Evolutionary conservation across 2,888 invertebrate species (phyloP), one percentile per base, ranked within the genome.

Genomic region (Prenolepis imparis): DNA sequence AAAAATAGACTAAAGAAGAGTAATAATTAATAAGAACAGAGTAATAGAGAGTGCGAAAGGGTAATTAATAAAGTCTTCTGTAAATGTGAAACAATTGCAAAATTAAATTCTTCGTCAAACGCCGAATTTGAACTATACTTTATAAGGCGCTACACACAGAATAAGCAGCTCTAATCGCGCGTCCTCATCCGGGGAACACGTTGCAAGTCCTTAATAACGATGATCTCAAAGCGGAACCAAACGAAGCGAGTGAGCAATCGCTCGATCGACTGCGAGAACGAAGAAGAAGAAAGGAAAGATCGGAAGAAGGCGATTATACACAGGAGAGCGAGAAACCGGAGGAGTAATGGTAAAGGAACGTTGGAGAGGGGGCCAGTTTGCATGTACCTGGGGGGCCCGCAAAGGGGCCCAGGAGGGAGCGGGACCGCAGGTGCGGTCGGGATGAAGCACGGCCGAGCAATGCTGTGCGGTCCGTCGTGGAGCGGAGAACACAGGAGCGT

Each of bases 351-450:
- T 73, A 63, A 78, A 61, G 81, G 81, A 82, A 73, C 84, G 39
- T 15, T 75, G 68, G 82, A 18, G 52, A 39, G 80, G 48, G 28
- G 36, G 12, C 73, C 18, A 15, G 61, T 59, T 70, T 57, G n/a
- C 73, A 12, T 48, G 44, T n/a, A 75, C 66, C 66, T 66, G 48
- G 55, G 55, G 66, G 77, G 39, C n/a, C 67, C 67, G 52, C 12
- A 8, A 32, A 52, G 70, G 83, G 70, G 61, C 78, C 80, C 28
- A 74, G 75, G 87, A 85, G 90, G 64, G 84, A 84, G 82, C 61
- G 78, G 78, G 77, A 68, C 61, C 84, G 90, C 92, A 93, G 93
- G 93, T 93, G 93, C 92, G 93, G 93, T 89, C 85, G 72, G 86
- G 77, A 90, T 91, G 89, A 86, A 88, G 90, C 87, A 88, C 92